Conservation (phyloP, 2,888 invertebrate genomes). For the Epirrhoe tristata region DNA sequence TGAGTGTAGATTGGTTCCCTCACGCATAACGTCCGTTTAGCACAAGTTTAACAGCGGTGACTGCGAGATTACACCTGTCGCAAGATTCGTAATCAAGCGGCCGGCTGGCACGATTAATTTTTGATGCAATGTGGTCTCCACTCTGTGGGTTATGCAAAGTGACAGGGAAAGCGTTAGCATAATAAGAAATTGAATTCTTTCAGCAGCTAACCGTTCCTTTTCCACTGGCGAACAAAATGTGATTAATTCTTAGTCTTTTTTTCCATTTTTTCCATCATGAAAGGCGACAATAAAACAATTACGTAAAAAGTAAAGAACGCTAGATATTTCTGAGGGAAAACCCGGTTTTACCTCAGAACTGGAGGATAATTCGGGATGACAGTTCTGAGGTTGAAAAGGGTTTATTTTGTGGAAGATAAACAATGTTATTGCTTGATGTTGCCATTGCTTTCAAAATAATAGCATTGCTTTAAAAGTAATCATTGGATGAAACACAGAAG, state of each 20-base stretch:
- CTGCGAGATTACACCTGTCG: no score
- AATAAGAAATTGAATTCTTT: no score
- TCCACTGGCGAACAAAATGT: conserved; percentile 24
- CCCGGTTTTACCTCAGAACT: conserved; percentile 7
- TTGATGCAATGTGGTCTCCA: no score
- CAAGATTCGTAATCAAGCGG: no score
- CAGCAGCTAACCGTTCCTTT: not conserved
- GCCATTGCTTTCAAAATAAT: not conserved
- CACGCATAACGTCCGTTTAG: no score
- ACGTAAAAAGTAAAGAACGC: conserved; percentile 35
- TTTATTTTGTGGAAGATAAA: conserved; percentile 9
- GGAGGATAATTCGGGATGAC: conserved; percentile 13
- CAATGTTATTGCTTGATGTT: not conserved
- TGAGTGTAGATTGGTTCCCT: no score
- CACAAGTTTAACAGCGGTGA: no score
- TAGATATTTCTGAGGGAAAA: conserved; percentile 31
- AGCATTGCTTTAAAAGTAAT: no score
- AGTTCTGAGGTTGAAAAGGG: conserved; percentile 8
- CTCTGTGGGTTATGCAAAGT: no score
- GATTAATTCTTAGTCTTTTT: conserved; percentile 37
- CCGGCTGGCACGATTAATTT: no score
- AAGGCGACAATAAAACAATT: conserved; percentile 43
- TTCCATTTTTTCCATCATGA: conserved; percentile 21
- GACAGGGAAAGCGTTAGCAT: no score
- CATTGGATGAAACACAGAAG: no score